Conservation (phyloP, 2,888 invertebrate genomes). For the Dolichopus griseipennis region DNA sequence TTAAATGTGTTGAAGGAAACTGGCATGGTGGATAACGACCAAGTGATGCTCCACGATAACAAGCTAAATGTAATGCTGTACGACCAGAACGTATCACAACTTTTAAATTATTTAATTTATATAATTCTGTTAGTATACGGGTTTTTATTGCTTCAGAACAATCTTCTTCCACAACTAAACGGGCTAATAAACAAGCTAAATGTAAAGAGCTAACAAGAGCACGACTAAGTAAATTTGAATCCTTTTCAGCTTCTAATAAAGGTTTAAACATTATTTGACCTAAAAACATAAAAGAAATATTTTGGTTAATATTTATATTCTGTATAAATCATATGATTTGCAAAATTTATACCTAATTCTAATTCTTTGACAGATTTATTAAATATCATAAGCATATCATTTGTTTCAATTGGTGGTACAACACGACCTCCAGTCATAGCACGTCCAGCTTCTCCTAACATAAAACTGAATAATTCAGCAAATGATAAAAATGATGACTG, state of each 20-base stretch:
- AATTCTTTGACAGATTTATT: slow-evolving; percentile 44
- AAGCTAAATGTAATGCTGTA: slow-evolving; percentile 72
- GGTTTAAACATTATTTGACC: slow-evolving; percentile 54
- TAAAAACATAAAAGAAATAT: slow-evolving; percentile 16
- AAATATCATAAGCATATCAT: slow-evolving; percentile 75
- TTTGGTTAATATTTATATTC: background rate
- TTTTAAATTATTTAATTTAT: slow-evolving; percentile 66
- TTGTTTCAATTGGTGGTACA: slow-evolving; percentile 71
- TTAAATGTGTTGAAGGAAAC: slow-evolving; percentile 61
- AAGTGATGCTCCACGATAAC: slow-evolving; percentile 65
- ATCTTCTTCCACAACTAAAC: slow-evolving; percentile 52
- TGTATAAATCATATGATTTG: background rate
- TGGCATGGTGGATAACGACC: slow-evolving; percentile 61
- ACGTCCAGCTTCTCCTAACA: slow-evolving; percentile 79
- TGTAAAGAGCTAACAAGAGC: slow-evolving; percentile 80
- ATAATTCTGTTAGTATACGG: slow-evolving; percentile 63
- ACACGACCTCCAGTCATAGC: slow-evolving; percentile 59
- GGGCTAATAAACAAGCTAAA: slow-evolving; percentile 66
- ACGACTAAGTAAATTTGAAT: slow-evolving; percentile 65
- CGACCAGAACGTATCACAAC: slow-evolving; percentile 55
- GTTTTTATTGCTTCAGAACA: slow-evolving; percentile 46
- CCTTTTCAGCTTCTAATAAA: slow-evolving; percentile 56
- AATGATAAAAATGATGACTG: slow-evolving; percentile 90
- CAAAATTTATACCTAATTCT: background rate
- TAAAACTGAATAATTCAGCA: slow-evolving; percentile 88